Conservation (phyloP, 2,113 vertebrate species). For the Nesoenas mayeri region DNA sequence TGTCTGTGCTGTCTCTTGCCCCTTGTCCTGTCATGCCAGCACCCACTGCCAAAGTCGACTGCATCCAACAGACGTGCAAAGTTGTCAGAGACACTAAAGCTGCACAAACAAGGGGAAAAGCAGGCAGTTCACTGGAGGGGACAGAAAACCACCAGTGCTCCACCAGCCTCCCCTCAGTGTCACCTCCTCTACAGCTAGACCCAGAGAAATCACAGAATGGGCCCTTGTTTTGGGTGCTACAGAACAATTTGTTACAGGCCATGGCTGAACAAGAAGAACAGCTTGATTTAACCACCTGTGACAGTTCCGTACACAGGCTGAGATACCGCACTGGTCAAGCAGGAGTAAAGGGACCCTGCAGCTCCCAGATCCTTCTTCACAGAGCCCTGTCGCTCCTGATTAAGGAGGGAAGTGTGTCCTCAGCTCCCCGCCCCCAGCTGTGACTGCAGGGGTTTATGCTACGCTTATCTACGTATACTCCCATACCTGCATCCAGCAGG, state of each 20-base stretch:
- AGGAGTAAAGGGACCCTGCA: not conserved
- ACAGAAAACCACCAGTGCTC: not conserved
- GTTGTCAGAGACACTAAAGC: not conserved
- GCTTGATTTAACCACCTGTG: not conserved
- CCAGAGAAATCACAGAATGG: not conserved
- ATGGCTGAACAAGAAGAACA: not conserved
- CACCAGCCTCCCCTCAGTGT: not conserved
- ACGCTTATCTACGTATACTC: not conserved
- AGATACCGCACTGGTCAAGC: not conserved
- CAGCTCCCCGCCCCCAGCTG: not conserved
- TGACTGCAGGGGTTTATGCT: not conserved
- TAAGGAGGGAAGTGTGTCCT: accelerated
- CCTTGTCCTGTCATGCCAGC: not conserved
- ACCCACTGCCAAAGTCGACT: not conserved
- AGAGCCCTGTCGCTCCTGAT: not conserved
- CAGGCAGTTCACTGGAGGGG: not conserved
- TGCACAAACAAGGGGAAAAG: not conserved
- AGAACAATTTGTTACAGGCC: not conserved
- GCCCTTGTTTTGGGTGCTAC: not conserved
- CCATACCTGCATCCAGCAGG: not conserved
- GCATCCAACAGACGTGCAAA: not conserved
- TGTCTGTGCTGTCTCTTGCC: accelerated
- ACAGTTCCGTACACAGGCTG: not conserved
- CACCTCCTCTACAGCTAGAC: not conserved
- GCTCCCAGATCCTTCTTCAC: not conserved